Evolutionary conservation across 2,888 invertebrate genomes (phyloP).

Genomic region (Drosophila macrospina): DNA sequence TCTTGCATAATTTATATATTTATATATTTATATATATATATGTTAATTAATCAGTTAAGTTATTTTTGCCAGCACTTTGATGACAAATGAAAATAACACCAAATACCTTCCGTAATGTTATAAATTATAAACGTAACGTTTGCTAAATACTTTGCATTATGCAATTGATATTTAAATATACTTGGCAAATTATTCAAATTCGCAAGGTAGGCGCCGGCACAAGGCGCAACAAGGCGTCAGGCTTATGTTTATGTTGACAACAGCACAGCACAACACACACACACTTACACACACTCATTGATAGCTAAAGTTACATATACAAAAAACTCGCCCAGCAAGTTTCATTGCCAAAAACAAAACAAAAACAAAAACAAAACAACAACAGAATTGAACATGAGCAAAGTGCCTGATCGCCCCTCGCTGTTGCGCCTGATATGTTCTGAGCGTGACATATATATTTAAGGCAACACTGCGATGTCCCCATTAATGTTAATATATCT

Average conservation of each 20-base stretch:
- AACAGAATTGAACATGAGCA: not conserved
- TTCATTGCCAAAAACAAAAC: slow-evolving; percentile 31
- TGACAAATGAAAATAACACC: slow-evolving; percentile 5
- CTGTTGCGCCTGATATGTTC: not conserved
- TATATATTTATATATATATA: slow-evolving; percentile 5
- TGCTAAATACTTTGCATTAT: slow-evolving; percentile 38
- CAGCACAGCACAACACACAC: slow-evolving; percentile 26
- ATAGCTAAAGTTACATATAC: slow-evolving; percentile 26
- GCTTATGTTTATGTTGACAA: slow-evolving; percentile 59
- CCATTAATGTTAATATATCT: not conserved
- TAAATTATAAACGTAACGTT: slow-evolving; percentile 59
- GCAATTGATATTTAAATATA: slow-evolving; percentile 21
- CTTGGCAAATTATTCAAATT: slow-evolving; percentile 44
- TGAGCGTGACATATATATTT: slow-evolving; percentile 26
- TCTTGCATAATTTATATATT: not conserved
- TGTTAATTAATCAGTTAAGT: slow-evolving; percentile 30
- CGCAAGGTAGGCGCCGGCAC: slow-evolving; percentile 37
- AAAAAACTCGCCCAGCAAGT: slow-evolving; percentile 36
- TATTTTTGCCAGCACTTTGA: slow-evolving; percentile 44
- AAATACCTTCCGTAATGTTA: slow-evolving; percentile 69
- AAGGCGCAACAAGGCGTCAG: slow-evolving; percentile 19
- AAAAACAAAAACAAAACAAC: too few relatives aligned
- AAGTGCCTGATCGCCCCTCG: slow-evolving; percentile 21
- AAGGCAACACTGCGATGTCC: slow-evolving; percentile 6
- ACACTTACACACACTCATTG: slow-evolving; percentile 8